phyloP scores from a whole-genome alignment of 2,797 vertebrate genomes.

The Cyclura pinguis region DNA sequence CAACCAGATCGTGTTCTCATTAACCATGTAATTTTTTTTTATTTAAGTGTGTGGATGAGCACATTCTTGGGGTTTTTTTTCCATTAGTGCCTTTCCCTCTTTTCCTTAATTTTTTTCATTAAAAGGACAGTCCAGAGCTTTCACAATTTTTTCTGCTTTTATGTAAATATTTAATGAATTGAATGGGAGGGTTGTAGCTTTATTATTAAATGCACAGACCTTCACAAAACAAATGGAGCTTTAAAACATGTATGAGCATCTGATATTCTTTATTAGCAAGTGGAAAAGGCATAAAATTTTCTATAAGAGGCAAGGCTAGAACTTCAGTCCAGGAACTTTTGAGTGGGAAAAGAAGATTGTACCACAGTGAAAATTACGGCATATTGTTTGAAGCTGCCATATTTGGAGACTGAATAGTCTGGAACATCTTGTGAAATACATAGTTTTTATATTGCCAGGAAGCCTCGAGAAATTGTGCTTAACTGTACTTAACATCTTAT shows the following conservation, averaged over 20 bases:
- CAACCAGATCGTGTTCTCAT: conserved; percentile 65
- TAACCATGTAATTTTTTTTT: conserved; percentile 66
- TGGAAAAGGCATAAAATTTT: conserved; percentile 51
- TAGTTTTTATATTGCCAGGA: conserved; percentile 56
- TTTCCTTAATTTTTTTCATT: conserved; percentile 79
- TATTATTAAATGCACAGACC: conserved; percentile 63
- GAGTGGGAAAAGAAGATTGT: conserved; percentile 34
- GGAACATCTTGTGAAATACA: conserved; percentile 60
- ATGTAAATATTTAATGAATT: conserved; percentile 71
- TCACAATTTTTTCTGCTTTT: conserved; percentile 71
- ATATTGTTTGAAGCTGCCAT: not conserved
- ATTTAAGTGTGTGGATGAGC: conserved; percentile 82
- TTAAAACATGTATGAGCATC: conserved; percentile 66
- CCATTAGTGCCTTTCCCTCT: conserved; percentile 93
- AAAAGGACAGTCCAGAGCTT: conserved; percentile 78
- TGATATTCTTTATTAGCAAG: conserved; percentile 68
- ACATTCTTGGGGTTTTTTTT: conserved; percentile 79
- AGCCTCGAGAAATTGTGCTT: conserved; percentile 68
- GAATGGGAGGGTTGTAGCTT: conserved; percentile 57
- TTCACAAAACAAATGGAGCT: conserved; percentile 67
- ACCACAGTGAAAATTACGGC: conserved; percentile 41
- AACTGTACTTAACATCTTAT: conserved; percentile 49
- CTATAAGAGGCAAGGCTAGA: conserved; percentile 27
- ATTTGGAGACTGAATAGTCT: conserved; percentile 16
- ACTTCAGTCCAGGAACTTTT: conserved; percentile 55